Conservation (phyloP, 2,113 vertebrate genomes). For the Poeciliopsis prolifica region DNA sequence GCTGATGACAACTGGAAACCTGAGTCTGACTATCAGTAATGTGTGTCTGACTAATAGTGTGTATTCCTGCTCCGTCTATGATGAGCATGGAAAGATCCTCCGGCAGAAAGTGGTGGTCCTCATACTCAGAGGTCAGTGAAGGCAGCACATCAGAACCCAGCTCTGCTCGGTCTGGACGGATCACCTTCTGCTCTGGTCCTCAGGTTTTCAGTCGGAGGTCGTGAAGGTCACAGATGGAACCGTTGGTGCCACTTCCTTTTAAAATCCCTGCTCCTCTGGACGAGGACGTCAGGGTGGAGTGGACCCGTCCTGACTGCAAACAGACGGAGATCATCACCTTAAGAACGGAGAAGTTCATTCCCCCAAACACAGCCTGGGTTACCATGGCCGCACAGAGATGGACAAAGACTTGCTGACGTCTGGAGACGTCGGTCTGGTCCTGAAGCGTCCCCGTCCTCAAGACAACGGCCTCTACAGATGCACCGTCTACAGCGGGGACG, state of each 20-base stretch:
- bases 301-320: background rate
- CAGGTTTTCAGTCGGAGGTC: background rate
- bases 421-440: constrained; percentile 6
- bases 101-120: background rate
- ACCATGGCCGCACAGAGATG: background rate
- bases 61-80: background rate
- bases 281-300: background rate
- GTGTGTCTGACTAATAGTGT: background rate
- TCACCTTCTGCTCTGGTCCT: background rate
- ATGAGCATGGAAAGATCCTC: background rate
- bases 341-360: background rate
- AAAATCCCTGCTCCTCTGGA: background rate
- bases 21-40: background rate
- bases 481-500: background rate
- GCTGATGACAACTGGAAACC: background rate
- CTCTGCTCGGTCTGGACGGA: background rate
- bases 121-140: background rate
- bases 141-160: background rate
- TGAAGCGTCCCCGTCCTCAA: background rate
- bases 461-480: constrained; percentile 1
- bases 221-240: background rate
- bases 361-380: background rate
- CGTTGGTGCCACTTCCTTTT: background rate
- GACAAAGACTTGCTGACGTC: constrained; percentile 4
- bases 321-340: background rate